Base-by-base conservation (phyloP, 2,888 invertebrate genomes). In the Loripinus fragilis region DNA sequence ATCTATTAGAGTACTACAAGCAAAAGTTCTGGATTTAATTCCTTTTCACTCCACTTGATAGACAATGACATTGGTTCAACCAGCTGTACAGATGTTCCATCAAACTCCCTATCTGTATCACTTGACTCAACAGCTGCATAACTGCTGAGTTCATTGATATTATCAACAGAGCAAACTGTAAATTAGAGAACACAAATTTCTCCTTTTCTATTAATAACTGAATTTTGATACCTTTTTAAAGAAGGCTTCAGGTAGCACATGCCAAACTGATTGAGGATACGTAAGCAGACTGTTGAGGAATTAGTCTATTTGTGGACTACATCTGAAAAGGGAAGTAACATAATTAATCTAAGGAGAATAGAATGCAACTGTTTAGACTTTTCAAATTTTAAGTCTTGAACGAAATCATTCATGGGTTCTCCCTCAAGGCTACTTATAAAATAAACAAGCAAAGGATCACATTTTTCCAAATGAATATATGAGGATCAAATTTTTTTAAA, bases 81-180 rank as follows among this genome's bases (percentile, higher is more conserved):
- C n/a, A 72, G 45, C 45, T 72, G 71, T 20, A 72, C 45, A 15
- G 65, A 72, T 5, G 71, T 72, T 10, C 71, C 71, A 72, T 72
- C 71, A 72, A 72, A n/a, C n/a, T n/a, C n/a, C n/a, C n/a, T n/a
- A n/a, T n/a, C n/a, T n/a, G n/a, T n/a, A n/a, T n/a, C n/a, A 33
- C 64, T 64, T 2, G 65, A 41, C 23, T 64, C 42, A 30, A 65
- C 65, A 55, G 8, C 8, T 28, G 55, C 55, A 55, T 55, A 55
- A 55, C 55, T 55, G 55, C 55, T 55, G 3, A 25, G 23, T 55
- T 55, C 28, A 17, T 55, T 55, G 20, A 55, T 55, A 55, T 55
- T 55, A 28, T 55, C 55, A 17, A 55, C 17, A 3, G 55, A 55
- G 55, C 55, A 55, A 25, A 55, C 28, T 10, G 55, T 55, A 55